phyloP scores from a whole-genome alignment of 1,140 invertebrate genomes.

The Drosophila parabipectinata region DNA sequence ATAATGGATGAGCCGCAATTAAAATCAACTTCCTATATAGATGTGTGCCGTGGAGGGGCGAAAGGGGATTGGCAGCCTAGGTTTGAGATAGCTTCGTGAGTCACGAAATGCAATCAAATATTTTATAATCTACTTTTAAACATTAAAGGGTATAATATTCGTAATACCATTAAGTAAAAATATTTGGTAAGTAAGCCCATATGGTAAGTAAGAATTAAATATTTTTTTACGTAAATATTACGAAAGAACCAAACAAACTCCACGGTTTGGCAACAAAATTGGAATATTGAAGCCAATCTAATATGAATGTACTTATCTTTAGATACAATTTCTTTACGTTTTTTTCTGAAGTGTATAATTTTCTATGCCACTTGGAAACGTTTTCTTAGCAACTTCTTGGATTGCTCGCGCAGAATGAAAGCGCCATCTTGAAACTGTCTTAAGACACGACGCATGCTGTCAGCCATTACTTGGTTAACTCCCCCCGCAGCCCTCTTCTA shows the following conservation, averaged over 20 bases:
- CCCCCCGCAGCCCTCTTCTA: slow-evolving; percentile 5
- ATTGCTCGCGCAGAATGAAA: not conserved
- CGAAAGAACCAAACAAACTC: no score
- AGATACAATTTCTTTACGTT: no score
- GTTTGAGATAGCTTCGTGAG: slow-evolving; percentile 19
- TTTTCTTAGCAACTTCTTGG: not conserved
- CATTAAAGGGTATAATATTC: no score
- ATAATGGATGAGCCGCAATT: slow-evolving; percentile 82
- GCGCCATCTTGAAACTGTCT: slow-evolving; percentile 74
- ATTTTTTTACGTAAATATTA: no score
- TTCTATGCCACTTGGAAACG: not conserved
- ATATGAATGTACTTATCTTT: not conserved
- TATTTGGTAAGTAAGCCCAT: no score
- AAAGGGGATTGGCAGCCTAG: slow-evolving; percentile 13
- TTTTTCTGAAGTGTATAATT: not conserved
- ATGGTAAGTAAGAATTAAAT: no score
- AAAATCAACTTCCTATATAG: slow-evolving; percentile 67
- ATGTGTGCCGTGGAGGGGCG: not conserved
- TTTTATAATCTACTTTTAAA: no score
- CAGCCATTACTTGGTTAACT: slow-evolving; percentile 76
- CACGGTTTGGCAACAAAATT: no score
- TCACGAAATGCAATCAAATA: slow-evolving; percentile 1
- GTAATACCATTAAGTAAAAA: no score
- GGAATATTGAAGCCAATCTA: no score
- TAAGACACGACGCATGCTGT: slow-evolving; percentile 66